Evolutionary conservation across 2,888 invertebrate genomes (phyloP).

Genomic region (Drosophila subsilvestris): DNA sequence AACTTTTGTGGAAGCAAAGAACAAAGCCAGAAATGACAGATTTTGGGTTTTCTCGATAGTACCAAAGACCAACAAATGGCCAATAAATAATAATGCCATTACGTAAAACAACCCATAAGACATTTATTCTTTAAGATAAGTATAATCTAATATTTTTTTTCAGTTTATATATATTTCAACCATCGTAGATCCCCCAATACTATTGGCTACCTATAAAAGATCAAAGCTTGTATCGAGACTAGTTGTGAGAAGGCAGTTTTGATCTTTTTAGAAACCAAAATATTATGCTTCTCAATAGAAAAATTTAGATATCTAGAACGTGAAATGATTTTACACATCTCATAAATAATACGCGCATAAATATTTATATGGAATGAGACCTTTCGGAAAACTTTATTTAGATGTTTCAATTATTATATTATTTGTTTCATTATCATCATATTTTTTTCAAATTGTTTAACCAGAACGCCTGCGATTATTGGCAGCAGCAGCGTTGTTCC

Average conservation of each 20-base stretch:
- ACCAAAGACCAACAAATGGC: no score
- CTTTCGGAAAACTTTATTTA: background rate
- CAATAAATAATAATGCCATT: background rate
- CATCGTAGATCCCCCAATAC: background rate
- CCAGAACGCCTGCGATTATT: conserved; percentile 22
- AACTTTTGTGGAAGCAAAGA: background rate
- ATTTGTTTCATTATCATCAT: no score
- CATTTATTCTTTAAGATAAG: no score
- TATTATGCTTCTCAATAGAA: no score
- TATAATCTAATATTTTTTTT: no score
- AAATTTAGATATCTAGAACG: background rate
- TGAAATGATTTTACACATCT: background rate
- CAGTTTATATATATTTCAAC: background rate
- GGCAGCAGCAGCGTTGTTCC: background rate
- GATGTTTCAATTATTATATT: background rate
- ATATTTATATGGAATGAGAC: background rate
- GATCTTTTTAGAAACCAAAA: background rate
- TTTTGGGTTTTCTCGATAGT: background rate
- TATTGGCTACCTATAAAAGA: no score
- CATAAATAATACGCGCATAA: background rate
- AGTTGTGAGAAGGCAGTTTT: background rate
- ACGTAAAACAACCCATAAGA: background rate
- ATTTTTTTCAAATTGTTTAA: background rate
- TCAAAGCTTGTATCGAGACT: background rate
- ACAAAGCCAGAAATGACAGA: background rate